Conservation (phyloP, 2,113 vertebrate genomes). For the Strix aluco region DNA sequence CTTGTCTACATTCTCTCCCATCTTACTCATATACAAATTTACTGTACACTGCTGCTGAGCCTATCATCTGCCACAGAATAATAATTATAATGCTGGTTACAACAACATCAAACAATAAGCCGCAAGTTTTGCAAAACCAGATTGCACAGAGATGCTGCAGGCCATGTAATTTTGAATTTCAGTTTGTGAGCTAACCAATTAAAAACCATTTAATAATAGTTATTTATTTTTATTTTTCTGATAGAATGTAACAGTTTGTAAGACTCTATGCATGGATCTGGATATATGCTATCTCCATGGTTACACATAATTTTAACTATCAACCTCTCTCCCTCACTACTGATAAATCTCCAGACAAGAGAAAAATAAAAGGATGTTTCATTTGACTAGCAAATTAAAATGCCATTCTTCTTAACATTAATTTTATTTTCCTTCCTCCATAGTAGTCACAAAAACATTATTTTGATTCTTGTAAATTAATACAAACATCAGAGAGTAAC, state of each 20-base stretch:
- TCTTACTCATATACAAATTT: background rate
- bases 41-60: background rate
- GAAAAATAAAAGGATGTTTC: background rate
- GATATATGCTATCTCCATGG: background rate
- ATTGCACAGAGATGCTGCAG: background rate
- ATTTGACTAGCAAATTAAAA: background rate
- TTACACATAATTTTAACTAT: background rate
- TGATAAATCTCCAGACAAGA: background rate
- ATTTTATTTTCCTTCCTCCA: background rate
- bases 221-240: background rate
- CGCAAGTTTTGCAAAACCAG: background rate
- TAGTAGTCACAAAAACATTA: background rate
- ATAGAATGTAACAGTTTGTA: background rate
- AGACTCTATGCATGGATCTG: background rate
- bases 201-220: background rate
- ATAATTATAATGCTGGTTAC: background rate
- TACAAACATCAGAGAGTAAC: background rate
- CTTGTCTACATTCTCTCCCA: background rate
- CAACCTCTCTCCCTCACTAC: background rate
- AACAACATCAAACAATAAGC: background rate
- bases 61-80: background rate
- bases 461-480: background rate
- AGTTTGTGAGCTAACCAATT: background rate
- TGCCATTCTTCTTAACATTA: background rate
- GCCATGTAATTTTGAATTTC: background rate